Percentiles rank a stretch among this genome's conserved stretches.
These are phyloP conservation scores for Phaethornis superciliosus DNA, from an alignment of 2,113 vertebrate species.

Conservation along the genomic window DNA sequence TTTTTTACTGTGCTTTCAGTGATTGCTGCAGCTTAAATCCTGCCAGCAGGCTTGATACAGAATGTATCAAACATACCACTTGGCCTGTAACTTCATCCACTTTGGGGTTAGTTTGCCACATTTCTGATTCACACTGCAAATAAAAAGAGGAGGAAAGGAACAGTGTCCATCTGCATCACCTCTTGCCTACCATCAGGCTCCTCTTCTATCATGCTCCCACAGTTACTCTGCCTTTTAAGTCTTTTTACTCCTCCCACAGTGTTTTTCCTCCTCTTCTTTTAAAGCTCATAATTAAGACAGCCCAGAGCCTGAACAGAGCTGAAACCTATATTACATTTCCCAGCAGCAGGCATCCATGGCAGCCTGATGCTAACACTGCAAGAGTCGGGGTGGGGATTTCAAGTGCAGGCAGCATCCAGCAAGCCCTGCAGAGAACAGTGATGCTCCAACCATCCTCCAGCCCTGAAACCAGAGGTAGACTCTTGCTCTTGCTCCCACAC, in stretches of 20 bases:
- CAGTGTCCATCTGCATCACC: not conserved
- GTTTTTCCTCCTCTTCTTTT: not conserved
- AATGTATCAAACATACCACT: not conserved
- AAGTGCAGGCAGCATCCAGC: rapidly evolving
- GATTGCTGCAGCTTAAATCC: not conserved
- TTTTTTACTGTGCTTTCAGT: not conserved
- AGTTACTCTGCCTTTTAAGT: not conserved
- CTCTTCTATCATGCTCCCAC: not conserved
- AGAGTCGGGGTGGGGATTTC: rapidly evolving
- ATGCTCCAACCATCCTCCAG: not conserved
- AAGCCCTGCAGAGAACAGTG: slow-evolving; percentile 56
- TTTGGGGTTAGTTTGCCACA: not conserved
- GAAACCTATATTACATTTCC: slow-evolving; percentile 33
- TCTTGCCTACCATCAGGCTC: not conserved
- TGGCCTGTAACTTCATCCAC: not conserved
- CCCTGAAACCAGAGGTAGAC: not conserved
- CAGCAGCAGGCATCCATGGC: not conserved
- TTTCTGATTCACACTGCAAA: not conserved
- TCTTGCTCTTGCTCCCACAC: not conserved
- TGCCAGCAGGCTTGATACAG: not conserved
- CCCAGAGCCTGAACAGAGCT: not conserved
- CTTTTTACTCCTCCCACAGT: not conserved
- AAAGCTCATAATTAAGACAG: slow-evolving; percentile 22
- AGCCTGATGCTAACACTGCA: slow-evolving; percentile 1
- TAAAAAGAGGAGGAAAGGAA: not conserved